These are phyloP conservation scores for Tokudaia tokunoshimensis DNA, from an alignment of 2,797 vertebrate genomes.

Conservation along the genomic window DNA sequence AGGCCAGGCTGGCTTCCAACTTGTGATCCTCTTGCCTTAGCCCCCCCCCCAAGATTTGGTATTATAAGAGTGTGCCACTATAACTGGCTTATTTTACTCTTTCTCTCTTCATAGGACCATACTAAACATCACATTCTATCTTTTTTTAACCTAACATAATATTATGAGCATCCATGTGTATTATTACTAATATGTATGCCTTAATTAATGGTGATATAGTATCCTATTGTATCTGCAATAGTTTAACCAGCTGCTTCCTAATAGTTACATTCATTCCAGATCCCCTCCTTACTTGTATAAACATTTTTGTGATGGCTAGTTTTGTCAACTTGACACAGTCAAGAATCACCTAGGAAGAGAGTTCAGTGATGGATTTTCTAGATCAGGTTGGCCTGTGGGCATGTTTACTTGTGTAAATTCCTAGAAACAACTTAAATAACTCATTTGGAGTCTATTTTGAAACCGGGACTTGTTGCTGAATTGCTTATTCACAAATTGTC, in stretches of 20 bases:
- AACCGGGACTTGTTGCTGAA: background rate
- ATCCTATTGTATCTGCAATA: background rate
- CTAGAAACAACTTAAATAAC: constrained; percentile 1
- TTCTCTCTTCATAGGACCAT: background rate
- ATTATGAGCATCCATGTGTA: background rate
- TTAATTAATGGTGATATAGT: background rate
- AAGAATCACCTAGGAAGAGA: background rate
- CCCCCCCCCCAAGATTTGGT: background rate
- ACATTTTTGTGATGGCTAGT: background rate
- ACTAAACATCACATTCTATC: background rate
- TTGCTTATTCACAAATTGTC: background rate
- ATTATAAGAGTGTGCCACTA: background rate
- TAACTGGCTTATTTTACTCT: background rate
- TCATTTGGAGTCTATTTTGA: constrained; percentile 23
- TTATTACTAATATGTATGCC: background rate
- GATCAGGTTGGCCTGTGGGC: background rate
- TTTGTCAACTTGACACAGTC: background rate
- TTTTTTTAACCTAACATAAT: background rate
- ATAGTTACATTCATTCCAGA: background rate
- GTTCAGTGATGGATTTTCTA: background rate
- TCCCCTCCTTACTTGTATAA: background rate
- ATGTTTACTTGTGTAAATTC: constrained; percentile 25
- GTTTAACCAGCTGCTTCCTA: constrained; percentile 35
- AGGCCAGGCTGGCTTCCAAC: background rate
- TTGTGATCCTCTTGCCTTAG: background rate